Base-by-base conservation (phyloP, 1,140 invertebrate genomes). In the Apis laboriosa region DNA sequence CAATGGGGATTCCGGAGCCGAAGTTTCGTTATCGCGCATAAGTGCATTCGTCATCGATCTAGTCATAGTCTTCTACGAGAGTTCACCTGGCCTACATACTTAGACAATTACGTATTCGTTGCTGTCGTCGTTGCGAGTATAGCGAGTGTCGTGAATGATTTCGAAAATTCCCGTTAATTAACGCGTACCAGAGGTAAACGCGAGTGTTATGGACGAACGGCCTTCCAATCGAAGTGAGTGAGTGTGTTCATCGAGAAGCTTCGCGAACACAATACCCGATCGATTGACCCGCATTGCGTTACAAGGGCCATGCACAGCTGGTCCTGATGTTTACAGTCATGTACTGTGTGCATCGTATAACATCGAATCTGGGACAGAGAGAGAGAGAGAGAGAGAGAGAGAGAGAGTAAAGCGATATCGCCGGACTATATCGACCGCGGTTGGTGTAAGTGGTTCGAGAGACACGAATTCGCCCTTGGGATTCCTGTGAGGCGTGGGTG, bases 401-500 rank as follows among this genome's bases (percentile, higher is more conserved):
- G 34, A 43, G 34, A 43, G 34, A 43, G 86, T 85, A 83, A 87
- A 76, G 49, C 83, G 86, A 87, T 82, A 73, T 64, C 77, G 67
- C 58, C 43, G 56, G 61, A 64, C 78, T 66, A 68, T 86, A 80
- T 86, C 81, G 81, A 86, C 77, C 80, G 84, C 66, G 77, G 77
- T 83, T 28, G 55, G 43, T 60, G 61, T 63, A 81, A 72, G 70
- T 64, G 73, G 56, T 78, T 74, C 83, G 70, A 70, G 68, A 51
- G 77, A 60, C 76, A 56, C 82, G 51, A 74, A 56, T 55, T 77
- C 76, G 86, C 84, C 88, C 88, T 89, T 89, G 88, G 86, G 77
- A 85, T 89, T 86, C 86, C 84, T 83, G 68, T 73, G 79, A 80
- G 70, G 81, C 88, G 88, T 89, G 86, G 89, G 88, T 88, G 89